Base-by-base conservation (phyloP, 2,113 vertebrate genomes). In the Corythaixoides concolor region DNA sequence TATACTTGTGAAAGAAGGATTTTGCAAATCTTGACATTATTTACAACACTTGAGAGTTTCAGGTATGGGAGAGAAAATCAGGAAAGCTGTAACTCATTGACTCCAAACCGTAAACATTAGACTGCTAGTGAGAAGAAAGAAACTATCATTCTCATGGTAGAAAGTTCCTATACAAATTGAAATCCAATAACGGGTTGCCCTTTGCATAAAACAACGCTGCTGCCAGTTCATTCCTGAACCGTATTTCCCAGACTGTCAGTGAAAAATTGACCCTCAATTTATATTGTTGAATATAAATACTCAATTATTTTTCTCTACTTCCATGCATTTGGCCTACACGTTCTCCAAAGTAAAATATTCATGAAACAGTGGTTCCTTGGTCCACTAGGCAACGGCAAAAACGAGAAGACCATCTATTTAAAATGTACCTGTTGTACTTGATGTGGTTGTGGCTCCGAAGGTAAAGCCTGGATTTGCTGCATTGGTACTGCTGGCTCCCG, bases 391-490 rank as follows among this genome's bases (percentile, higher is more conserved):
- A 60, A 78, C 4, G 17, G 28, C 32, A 88, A 78, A 75, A 78
- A 6, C 2, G n/a, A 62, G 7, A 91, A 49, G 5, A 82, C 19
- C 28, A 58, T 21, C 50, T 78, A 60, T 66, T 50, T 60, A n/a
- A 75, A 87, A 95, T 2, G 1, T 97, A 99, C 99, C 99, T 98
- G 99, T 93, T 89, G 99, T 97, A 68, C 98, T 98, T 12, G 98
- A 97, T 11, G 98, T 96, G 3, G 98, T 98, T 52, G 98, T 96
- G 62, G 97, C 96, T 91, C 99, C 98, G 81, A 99, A 99, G 74
- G 76, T 93, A 80, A 99, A 99, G 41, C 98, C 97, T 50, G 98
- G 83, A 88, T 92, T 88, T 56, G 98, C 89, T n/a, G 98, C 62
- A n/a, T 24, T 98, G 82, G 94, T 96, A 49, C 93, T 93, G 82